Conservation (phyloP, 2,113 vertebrate species). For the Embiotoca jacksoni region DNA sequence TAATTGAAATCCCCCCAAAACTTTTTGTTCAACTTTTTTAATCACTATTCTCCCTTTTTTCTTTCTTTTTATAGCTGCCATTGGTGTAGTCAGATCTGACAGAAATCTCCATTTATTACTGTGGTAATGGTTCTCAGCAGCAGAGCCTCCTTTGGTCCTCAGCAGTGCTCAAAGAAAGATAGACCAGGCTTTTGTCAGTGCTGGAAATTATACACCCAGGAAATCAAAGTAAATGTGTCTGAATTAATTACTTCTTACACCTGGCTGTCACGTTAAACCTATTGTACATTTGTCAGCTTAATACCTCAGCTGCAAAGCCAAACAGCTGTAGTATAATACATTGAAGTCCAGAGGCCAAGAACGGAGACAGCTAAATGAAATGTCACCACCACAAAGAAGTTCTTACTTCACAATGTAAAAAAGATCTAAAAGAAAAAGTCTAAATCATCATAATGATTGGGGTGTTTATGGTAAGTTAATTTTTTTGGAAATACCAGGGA, state of each 20-base stretch:
- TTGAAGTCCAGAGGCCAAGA: background rate
- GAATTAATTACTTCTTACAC: background rate
- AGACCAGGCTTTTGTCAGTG: conserved; percentile 17
- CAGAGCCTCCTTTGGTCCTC: conserved; percentile 29
- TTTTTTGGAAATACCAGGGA: no score
- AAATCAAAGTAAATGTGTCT: conserved; percentile 21
- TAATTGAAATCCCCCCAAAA: conserved; percentile 73
- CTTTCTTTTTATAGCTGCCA: conserved; percentile 48
- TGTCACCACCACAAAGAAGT: background rate
- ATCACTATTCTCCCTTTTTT: conserved; percentile 42
- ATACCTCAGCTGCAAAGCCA: conserved; percentile 12
- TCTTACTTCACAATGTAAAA: background rate
- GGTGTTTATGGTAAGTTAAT: no score
- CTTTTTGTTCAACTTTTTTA: conserved; percentile 66
- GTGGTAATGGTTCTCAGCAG: conserved; percentile 10
- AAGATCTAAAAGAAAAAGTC: no score
- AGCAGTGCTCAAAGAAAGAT: conserved; percentile 39
- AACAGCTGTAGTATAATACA: conserved; percentile 14
- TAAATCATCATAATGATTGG: no score
- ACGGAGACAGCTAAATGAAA: background rate
- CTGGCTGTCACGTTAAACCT: conserved; percentile 4
- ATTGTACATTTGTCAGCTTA: conserved; percentile 24
- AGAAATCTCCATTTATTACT: conserved; percentile 61
- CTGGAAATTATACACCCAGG: conserved; percentile 29
- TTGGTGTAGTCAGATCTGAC: conserved; percentile 55